Conservation (phyloP, 2,113 vertebrate genomes). For the Archocentrus centrarchus region DNA sequence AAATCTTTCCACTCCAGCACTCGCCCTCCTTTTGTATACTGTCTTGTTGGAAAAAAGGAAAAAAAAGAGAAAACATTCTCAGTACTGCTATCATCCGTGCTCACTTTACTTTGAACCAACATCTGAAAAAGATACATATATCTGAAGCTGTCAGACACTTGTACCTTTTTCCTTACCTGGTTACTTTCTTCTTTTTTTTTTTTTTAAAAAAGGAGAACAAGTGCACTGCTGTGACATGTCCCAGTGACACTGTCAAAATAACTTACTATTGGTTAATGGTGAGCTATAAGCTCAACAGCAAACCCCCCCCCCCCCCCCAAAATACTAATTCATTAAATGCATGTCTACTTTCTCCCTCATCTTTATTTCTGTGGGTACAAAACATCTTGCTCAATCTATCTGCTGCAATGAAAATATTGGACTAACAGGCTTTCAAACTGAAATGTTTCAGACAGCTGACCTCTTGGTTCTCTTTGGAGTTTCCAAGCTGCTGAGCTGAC, state of each 20-base stretch:
- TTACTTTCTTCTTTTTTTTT: background rate
- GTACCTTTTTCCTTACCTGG: too few relatives aligned
- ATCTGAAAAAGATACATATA: too few relatives aligned
- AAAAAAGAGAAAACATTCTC: background rate
- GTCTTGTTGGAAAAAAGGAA: background rate
- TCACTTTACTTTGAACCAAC: background rate
- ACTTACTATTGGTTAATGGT: too few relatives aligned
- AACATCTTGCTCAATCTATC: background rate
- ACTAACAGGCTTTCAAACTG: background rate
- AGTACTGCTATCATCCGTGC: background rate
- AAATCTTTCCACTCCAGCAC: background rate
- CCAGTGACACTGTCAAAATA: too few relatives aligned
- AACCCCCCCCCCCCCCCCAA: too few relatives aligned
- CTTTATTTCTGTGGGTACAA: background rate
- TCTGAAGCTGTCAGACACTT: too few relatives aligned
- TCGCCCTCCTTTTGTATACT: background rate
- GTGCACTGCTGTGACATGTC: background rate
- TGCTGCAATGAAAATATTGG: background rate
- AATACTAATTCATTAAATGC: too few relatives aligned
- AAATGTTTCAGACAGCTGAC: background rate
- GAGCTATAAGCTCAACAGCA: too few relatives aligned
- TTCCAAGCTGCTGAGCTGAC: background rate
- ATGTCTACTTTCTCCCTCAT: background rate
- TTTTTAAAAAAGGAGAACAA: background rate
- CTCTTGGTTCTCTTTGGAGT: background rate